Percentiles rank a stretch among this genome's conserved stretches.
These are phyloP conservation scores for Bufo gargarizans DNA, from an alignment of 2,113 vertebrate species.

Conservation along the genomic window DNA sequence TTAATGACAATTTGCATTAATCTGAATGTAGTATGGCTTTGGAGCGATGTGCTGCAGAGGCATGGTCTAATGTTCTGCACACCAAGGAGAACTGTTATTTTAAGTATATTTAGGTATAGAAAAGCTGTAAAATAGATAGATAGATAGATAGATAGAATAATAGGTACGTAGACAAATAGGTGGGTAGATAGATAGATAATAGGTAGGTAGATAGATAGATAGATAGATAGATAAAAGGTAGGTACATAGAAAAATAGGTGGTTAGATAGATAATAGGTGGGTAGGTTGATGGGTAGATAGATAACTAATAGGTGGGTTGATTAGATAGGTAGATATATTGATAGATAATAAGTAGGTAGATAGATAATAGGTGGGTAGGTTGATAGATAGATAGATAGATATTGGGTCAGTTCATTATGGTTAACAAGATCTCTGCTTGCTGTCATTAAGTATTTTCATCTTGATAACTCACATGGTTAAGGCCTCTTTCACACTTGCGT, in stretches of 20 bases:
- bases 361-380: background rate
- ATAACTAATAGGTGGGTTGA: background rate
- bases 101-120: background rate
- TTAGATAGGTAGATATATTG: conserved; percentile 10
- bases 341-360: conserved; percentile 2
- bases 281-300: background rate
- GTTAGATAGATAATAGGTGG: background rate
- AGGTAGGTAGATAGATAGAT: background rate
- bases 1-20: conserved; percentile 28
- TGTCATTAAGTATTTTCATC: too few relatives aligned
- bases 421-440: too few relatives aligned
- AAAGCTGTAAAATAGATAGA: background rate
- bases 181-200: conserved; percentile 1
- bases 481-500: too few relatives aligned
- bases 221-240: conserved; percentile 2
- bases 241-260: conserved; percentile 1
- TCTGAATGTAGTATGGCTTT: background rate
- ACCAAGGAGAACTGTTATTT: background rate
- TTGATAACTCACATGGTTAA: too few relatives aligned
- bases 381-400: background rate
- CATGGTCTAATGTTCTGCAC: background rate
- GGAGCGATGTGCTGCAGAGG: conserved; percentile 13
- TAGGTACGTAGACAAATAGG: background rate
- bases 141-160: background rate
- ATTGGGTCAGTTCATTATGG: too few relatives aligned